Evolutionary conservation across 2,113 vertebrate species (phyloP).

Genomic region (Uropsilus gracilis): DNA sequence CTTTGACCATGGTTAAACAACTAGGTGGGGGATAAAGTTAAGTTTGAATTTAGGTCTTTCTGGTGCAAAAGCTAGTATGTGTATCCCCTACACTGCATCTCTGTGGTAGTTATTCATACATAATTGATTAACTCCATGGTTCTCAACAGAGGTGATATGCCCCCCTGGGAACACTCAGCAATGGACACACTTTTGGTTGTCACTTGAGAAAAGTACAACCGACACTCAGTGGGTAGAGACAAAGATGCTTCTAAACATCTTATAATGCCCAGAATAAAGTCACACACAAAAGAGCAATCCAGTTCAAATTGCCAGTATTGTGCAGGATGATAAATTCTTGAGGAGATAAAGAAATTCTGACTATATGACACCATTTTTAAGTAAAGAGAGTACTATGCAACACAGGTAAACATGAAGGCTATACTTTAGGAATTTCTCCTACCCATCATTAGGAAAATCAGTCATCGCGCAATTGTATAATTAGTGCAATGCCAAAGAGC

Average conservation of each 20-base stretch:
- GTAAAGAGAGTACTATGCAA: background rate
- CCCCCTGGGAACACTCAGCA: background rate
- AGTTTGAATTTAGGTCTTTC: background rate
- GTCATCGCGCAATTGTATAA: background rate
- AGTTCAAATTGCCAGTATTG: background rate
- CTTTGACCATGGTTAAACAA: background rate
- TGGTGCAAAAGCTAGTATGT: background rate
- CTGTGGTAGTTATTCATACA: background rate
- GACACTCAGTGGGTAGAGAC: background rate
- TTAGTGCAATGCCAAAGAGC: background rate
- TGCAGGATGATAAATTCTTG: background rate
- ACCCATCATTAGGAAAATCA: background rate
- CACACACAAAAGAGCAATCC: background rate
- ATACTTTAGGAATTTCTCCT: background rate
- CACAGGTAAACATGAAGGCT: background rate
- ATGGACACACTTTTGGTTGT: background rate
- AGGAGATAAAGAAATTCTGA: background rate
- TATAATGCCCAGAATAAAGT: background rate
- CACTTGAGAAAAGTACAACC: too few relatives aligned
- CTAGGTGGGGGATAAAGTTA: background rate
- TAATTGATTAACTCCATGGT: background rate
- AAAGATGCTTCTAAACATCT: background rate
- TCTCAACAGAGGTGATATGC: background rate
- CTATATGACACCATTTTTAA: background rate
- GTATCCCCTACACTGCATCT: background rate